phyloP scores from a whole-genome alignment of 2,888 invertebrate species.

The Xanthia icteritia region DNA sequence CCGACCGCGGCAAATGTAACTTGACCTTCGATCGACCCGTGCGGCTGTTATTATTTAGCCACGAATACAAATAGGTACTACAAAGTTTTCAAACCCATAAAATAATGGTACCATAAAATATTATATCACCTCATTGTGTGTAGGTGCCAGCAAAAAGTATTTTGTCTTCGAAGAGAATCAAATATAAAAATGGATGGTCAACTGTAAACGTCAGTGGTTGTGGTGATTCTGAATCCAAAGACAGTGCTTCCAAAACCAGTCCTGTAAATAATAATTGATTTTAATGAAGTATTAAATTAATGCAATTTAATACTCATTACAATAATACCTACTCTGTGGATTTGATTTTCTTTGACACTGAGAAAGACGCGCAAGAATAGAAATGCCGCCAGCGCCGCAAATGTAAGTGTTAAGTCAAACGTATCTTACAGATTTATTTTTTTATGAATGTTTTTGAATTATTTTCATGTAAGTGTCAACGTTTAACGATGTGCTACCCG shows the following conservation, averaged over 20 bases:
- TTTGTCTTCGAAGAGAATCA: conserved; percentile 70
- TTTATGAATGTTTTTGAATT: not conserved
- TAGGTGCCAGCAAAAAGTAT: conserved; percentile 72
- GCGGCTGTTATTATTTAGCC: not conserved
- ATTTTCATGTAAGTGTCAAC: not conserved
- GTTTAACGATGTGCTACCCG: not conserved
- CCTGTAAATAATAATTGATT: conserved; percentile 48
- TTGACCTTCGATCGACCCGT: not conserved
- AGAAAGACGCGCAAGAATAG: too few species aligned
- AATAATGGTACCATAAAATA: conserved; percentile 4
- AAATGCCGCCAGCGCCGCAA: not conserved
- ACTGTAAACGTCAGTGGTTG: conserved; percentile 68
- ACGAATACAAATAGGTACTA: too few species aligned
- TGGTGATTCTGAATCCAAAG: conserved; percentile 48
- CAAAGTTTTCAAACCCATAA: conserved; percentile 2
- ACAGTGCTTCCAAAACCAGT: conserved; percentile 40
- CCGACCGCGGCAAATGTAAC: not conserved
- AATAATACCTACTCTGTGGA: not conserved
- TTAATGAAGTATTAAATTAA: conserved; percentile 4
- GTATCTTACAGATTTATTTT: too few species aligned
- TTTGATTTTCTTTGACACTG: not conserved
- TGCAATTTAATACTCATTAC: not conserved
- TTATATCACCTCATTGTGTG: conserved; percentile 54
- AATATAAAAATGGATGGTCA: conserved; percentile 72
- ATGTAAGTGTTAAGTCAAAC: conserved; percentile 4